Conservation (phyloP, 2,888 invertebrate genomes). For the Lasioglossum marginatum region DNA sequence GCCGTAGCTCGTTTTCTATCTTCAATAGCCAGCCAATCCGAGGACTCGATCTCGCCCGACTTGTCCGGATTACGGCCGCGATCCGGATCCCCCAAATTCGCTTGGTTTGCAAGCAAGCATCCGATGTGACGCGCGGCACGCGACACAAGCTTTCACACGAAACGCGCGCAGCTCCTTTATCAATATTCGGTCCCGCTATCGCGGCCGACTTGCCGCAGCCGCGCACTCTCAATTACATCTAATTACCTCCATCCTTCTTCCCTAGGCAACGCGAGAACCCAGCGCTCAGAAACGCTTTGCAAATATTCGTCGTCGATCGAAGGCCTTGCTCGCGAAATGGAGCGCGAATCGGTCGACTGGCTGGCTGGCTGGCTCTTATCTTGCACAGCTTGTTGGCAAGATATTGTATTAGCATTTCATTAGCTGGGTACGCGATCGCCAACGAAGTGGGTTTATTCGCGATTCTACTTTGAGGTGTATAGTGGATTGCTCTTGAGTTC, state of each 20-base stretch:
- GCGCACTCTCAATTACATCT: slow-evolving; percentile 24
- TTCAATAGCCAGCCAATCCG: slow-evolving; percentile 27
- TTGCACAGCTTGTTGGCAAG: neutral
- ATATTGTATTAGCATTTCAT: slow-evolving; percentile 13
- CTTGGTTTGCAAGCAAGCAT: slow-evolving; percentile 49
- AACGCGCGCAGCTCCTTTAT: slow-evolving; percentile 12
- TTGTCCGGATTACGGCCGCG: slow-evolving; percentile 29
- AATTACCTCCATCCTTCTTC: slow-evolving; percentile 5
- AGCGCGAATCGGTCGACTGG: slow-evolving; percentile 10
- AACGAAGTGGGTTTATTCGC: slow-evolving; percentile 7
- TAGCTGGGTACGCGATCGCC: slow-evolving; percentile 1
- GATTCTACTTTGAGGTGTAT: neutral
- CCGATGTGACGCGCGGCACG: slow-evolving; percentile 7
- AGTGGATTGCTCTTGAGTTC: neutral
- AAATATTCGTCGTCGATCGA: slow-evolving; percentile 10
- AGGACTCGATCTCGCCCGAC: slow-evolving; percentile 9
- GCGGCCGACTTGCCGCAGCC: neutral
- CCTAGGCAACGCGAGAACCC: neutral
- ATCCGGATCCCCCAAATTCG: slow-evolving; percentile 51
- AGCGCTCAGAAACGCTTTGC: neutral
- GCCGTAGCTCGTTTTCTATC: slow-evolving; percentile 56
- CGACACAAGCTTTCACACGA: neutral
- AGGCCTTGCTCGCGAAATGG: slow-evolving; percentile 2
- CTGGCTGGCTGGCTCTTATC: neutral
- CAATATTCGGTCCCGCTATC: slow-evolving; percentile 24